Percentiles rank a stretch among this genome's conserved stretches.
These are phyloP conservation scores for Trissonchulus latispiculum DNA, from an alignment of 2,888 invertebrate species.

Conservation along the genomic window DNA sequence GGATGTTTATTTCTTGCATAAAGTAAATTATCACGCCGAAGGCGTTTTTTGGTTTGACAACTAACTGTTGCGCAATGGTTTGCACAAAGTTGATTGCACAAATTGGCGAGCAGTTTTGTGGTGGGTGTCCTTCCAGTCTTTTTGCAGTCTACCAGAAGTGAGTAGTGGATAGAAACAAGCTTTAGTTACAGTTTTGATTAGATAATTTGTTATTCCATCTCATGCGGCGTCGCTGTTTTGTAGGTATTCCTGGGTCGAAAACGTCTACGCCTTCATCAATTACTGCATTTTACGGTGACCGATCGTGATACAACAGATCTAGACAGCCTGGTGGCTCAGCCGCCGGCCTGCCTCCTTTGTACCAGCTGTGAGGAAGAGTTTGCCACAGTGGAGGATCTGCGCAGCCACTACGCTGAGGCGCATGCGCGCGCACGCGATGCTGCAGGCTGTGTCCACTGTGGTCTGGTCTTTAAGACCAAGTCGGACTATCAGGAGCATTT, in stretches of 20 bases:
- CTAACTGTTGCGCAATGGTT: too few relatives aligned
- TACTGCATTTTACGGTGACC: neutral
- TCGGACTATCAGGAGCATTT: neutral
- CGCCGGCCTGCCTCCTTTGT: neutral
- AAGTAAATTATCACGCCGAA: too few relatives aligned
- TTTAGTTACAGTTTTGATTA: too few relatives aligned
- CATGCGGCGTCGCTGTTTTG: too few relatives aligned
- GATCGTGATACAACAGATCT: neutral
- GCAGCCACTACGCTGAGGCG: neutral
- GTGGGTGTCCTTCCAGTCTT: too few relatives aligned
- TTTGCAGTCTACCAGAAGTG: too few relatives aligned
- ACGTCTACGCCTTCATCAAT: neutral
- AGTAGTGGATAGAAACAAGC: too few relatives aligned
- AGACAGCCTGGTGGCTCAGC: neutral
- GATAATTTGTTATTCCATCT: too few relatives aligned
- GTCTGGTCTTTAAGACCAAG: neutral
- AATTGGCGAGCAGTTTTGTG: too few relatives aligned
- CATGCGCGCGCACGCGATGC: neutral
- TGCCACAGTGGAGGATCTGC: neutral
- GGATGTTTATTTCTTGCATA: too few relatives aligned
- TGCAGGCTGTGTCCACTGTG: neutral
- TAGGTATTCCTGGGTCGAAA: neutral
- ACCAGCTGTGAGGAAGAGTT: neutral
- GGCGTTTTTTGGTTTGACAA: too few relatives aligned
- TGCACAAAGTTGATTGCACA: too few relatives aligned